Conservation (phyloP, 2,888 invertebrate genomes). For the Operophtera brumata region DNA sequence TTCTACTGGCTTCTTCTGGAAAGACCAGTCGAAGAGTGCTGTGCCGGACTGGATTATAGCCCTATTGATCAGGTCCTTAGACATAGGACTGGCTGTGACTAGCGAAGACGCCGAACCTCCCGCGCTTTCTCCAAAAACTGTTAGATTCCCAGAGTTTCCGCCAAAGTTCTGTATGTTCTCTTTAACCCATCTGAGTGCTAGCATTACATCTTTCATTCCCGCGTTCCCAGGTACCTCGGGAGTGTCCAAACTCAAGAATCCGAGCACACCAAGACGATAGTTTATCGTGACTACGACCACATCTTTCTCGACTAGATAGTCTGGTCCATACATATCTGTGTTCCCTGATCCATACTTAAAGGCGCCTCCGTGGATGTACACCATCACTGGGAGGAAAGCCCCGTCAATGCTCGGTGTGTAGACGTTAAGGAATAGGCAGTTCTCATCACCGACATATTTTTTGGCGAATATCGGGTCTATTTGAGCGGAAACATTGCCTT, state of each 20-base stretch:
- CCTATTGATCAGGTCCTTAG: conserved; percentile 61
- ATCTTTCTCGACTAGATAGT: conserved; percentile 80
- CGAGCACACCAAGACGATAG: conserved; percentile 74
- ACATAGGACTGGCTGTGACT: conserved; percentile 62
- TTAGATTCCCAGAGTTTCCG: conserved; percentile 67
- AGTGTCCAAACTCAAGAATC: conserved; percentile 67
- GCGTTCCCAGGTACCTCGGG: conserved; percentile 74
- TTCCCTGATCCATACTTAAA: conserved; percentile 77
- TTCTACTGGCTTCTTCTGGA: conserved; percentile 59
- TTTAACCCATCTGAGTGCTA: conserved; percentile 68
- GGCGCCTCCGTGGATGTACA: conserved; percentile 80
- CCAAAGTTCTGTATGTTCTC: conserved; percentile 68
- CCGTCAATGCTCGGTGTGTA: conserved; percentile 81
- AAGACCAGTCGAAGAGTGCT: conserved; percentile 45
- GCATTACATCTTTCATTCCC: conserved; percentile 67
- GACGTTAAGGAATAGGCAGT: conserved; percentile 85
- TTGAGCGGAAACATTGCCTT: conserved; percentile 83
- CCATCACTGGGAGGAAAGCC: conserved; percentile 77
- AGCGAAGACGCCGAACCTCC: conserved; percentile 56
- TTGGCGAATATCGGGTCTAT: conserved; percentile 63
- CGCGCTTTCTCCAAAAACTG: conserved; percentile 67
- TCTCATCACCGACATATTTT: conserved; percentile 79
- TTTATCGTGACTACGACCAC: conserved; percentile 80
- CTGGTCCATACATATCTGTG: conserved; percentile 69
- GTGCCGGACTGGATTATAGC: conserved; percentile 68